Evolutionary conservation across 1,140 invertebrate genomes (phyloP).

Genomic region (Ceratitis capitata): DNA sequence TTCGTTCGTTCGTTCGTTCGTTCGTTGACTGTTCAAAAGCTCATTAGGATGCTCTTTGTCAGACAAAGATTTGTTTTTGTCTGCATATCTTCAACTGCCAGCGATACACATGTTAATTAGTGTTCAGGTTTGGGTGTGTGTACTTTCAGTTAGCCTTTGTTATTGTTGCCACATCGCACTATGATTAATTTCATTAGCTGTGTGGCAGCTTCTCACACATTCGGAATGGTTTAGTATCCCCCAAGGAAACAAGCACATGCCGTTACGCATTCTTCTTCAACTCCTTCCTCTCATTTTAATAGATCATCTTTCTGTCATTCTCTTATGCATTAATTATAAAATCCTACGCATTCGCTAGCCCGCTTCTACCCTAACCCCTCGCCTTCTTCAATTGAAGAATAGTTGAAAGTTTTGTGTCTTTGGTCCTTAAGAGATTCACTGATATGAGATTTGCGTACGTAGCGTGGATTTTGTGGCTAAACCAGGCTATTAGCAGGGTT

Average conservation of each 20-base stretch:
- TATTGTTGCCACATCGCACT: background rate
- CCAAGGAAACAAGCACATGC: background rate
- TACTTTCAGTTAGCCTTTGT: background rate
- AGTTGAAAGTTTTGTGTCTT: background rate
- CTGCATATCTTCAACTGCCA: background rate
- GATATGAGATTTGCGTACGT: background rate
- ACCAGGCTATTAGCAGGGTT: background rate
- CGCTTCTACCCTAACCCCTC: background rate
- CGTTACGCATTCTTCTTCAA: too few species aligned
- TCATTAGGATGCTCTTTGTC: background rate
- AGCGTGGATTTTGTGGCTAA: background rate
- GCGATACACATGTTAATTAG: background rate
- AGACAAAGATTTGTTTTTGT: background rate
- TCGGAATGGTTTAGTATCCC: background rate
- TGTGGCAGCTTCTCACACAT: background rate
- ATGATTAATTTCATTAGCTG: background rate
- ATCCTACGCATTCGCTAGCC: background rate
- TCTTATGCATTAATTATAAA: constrained; percentile 2
- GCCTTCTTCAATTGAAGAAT: too few species aligned
- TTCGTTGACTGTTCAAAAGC: background rate
- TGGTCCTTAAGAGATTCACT: background rate
- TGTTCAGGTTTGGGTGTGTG: background rate
- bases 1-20: too few species aligned
- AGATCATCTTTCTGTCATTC: background rate
- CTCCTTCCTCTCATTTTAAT: background rate